A percentile compares a stretch with the other conserved stretches of the same genome.
Conservation (phyloP, 2,888 invertebrate species). For the Seladonia tumulorum region DNA sequence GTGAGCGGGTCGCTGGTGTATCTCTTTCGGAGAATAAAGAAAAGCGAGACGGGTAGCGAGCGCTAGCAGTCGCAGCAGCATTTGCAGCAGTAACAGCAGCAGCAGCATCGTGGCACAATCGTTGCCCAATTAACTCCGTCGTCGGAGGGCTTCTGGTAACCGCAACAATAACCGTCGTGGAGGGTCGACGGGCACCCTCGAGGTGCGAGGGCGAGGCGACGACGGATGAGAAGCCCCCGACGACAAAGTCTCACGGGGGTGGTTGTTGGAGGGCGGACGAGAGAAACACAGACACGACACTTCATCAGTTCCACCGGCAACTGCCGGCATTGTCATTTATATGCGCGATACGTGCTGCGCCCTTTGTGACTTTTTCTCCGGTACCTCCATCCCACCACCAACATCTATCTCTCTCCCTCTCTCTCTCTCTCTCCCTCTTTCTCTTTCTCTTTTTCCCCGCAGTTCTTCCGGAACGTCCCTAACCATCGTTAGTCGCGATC, state of each 20-base stretch:
- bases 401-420: not conserved
- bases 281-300: conserved; percentile 78
- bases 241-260: conserved; percentile 61
- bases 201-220: conserved; percentile 73
- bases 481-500: conserved; percentile 72
- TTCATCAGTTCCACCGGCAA: conserved; percentile 80
- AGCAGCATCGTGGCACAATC: conserved; percentile 71
- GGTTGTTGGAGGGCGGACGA: conserved; percentile 60
- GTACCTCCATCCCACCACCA: conserved; percentile 23
- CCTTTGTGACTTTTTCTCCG: conserved; percentile 69
- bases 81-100: not conserved
- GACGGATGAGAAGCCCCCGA: conserved; percentile 63
- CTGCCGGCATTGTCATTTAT: conserved; percentile 80
- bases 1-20: conserved; percentile 58
- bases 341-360: conserved; percentile 73
- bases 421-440: not conserved
- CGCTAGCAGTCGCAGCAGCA: not conserved
- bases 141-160: conserved; percentile 77
- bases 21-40: conserved; percentile 45
- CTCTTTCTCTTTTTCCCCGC: conserved; percentile 9
- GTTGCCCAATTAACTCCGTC: conserved; percentile 81
- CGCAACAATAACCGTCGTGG: conserved; percentile 77
- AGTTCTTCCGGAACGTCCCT: conserved; percentile 48
- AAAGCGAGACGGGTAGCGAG: conserved; percentile 45
- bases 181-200: conserved; percentile 68